Evolutionary conservation across 2,113 vertebrate species (phyloP), one percentile per base, ranked within the genome.

Genomic region (Osmerus eperlanus): DNA sequence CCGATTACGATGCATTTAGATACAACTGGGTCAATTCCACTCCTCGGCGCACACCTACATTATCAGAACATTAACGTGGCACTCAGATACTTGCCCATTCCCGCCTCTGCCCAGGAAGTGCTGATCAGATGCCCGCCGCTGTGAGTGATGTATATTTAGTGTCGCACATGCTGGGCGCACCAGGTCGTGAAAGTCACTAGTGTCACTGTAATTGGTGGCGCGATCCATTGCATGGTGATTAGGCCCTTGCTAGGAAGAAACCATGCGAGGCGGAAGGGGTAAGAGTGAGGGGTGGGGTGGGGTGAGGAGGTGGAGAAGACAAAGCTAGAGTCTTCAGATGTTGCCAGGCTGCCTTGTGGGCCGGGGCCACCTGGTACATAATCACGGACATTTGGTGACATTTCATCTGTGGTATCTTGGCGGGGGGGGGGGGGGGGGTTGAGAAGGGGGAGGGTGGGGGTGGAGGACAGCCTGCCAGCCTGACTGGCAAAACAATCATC

Each of bases 141-240:
- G 71, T 75, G 80, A 82, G 78, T 84, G 68, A 81, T 78, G 75
- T 79, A 81, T 69, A 72, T 79, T 63, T 77, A 59, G 69, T 76
- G 74, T 77, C 67, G 51, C 66, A 73, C 80, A 82, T 68, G 74
- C 77, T 62, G 70, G 28, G 76, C 15, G 67, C 70, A 71, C 70
- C 60, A 74, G 71, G 71, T 69, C 59, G 66, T 79, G 80, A 71
- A 82, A 78, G 83, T 82, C 67, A 71, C 75, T 78, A 61, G 47
- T 82, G 80, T 82, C 80, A 80, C 23, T 36, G 19, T 76, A 78
- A 79, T 84, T 79, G 79, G 76, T 67, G 65, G 72, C 65, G 54
- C 65, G 28, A 61, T 71, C 62, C 59, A 58, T 63, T 36, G 61
- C 70, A 68, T 70, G 74, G 55, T 32, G 75, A 78, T 82, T 75